Evolutionary conservation across 2,113 vertebrate genomes (phyloP).

Genomic region (Pelusios castaneus): DNA sequence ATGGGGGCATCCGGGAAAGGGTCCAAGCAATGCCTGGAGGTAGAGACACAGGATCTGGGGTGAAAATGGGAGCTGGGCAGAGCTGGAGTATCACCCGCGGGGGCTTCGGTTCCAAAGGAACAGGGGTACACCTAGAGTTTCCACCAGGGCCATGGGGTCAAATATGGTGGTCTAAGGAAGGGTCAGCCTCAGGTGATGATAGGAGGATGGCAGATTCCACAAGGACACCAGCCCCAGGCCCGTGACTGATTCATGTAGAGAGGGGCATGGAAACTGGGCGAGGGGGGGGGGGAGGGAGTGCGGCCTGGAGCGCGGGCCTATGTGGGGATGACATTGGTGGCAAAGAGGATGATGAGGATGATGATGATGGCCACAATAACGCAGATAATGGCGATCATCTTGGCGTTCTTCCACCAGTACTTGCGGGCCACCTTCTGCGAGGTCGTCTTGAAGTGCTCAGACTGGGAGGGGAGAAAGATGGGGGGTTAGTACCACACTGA

Average conservation of each 20-base stretch:
- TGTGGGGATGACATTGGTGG: slow-evolving; percentile 85
- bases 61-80: not conserved
- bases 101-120: not conserved
- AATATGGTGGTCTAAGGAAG: not conserved
- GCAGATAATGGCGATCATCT: slow-evolving; percentile 87
- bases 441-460: slow-evolving; percentile 93
- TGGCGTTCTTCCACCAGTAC: slow-evolving; percentile 96
- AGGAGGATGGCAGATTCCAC: not conserved
- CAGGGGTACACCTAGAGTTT: not conserved
- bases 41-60: not conserved
- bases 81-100: not conserved
- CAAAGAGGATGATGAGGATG: slow-evolving; percentile 88
- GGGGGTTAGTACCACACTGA: no score
- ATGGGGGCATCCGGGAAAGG: not conserved
- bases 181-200: not conserved
- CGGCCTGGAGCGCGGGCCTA: not conserved
- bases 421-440: slow-evolving; percentile 91
- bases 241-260: not conserved
- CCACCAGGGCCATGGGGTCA: no score
- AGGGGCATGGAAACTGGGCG: not conserved
- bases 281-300: not conserved
- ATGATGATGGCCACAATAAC: slow-evolving; percentile 84
- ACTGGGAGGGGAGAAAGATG: slow-evolving; percentile 71
- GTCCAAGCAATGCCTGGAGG: no score
- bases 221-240: no score